Evolutionary conservation across 92 coral and sea anemone genomes (phyloP).

Genomic region (Phymanthus crucifer): DNA sequence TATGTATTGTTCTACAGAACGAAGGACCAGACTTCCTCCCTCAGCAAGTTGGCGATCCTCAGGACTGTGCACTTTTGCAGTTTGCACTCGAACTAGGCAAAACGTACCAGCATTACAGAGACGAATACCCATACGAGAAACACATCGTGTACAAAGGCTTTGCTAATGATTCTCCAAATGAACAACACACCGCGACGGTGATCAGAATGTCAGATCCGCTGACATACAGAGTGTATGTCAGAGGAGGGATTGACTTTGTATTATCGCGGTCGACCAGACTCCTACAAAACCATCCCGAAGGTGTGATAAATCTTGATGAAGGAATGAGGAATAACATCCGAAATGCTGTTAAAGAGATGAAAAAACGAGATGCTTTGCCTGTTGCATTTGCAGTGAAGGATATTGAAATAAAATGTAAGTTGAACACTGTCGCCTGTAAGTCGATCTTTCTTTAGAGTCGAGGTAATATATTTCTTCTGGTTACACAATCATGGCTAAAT

Average conservation of each 20-base stretch:
- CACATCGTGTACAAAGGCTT: constrained; percentile 63
- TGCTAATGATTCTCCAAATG: constrained; percentile 36
- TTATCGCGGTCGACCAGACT: constrained; percentile 24
- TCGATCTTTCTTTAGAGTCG: neutral
- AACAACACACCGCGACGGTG: constrained; percentile 67
- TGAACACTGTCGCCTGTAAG: neutral
- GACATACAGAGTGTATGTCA: constrained; percentile 71
- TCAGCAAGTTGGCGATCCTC: constrained; percentile 80
- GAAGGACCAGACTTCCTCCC: constrained; percentile 72
- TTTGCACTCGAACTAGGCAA: constrained; percentile 72
- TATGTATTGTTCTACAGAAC: constrained; percentile 30
- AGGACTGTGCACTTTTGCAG: constrained; percentile 88
- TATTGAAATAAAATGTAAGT: constrained; percentile 12
- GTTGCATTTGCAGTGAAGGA: constrained; percentile 49
- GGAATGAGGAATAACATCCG: neutral
- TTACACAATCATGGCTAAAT: neutral
- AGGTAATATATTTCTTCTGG: no score
- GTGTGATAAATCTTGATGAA: constrained; percentile 8
- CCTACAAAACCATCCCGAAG: constrained; percentile 36
- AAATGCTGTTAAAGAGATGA: constrained; percentile 19
- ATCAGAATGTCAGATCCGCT: constrained; percentile 44
- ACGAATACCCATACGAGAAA: constrained; percentile 76
- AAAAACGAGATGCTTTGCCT: constrained; percentile 33
- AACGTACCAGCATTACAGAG: constrained; percentile 82
- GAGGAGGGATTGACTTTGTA: constrained; percentile 45